Percentiles rank a stretch among this genome's conserved stretches.
Evolutionary conservation across 2,113 vertebrate species (phyloP).

Genomic region (Calidris pugnax): DNA sequence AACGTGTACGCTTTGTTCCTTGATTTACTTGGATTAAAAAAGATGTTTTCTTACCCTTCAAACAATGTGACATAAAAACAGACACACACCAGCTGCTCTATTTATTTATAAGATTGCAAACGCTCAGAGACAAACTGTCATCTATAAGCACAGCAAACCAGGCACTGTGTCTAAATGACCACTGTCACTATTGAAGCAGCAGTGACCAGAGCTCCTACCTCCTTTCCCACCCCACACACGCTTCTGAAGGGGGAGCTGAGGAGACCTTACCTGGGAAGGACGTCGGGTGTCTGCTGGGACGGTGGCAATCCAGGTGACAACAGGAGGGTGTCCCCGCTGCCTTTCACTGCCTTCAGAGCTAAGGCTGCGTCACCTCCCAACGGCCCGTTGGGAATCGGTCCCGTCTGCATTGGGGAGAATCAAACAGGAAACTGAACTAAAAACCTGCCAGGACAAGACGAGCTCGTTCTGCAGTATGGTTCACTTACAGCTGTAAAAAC

Average conservation of each 20-base stretch:
- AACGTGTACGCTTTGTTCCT: background rate
- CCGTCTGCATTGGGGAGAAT: conserved; percentile 71
- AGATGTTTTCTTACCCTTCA: background rate
- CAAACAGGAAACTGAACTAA: background rate
- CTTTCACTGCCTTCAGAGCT: conserved; percentile 66
- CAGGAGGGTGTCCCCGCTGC: conserved; percentile 44
- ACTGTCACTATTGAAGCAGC: background rate
- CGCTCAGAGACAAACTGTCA: background rate
- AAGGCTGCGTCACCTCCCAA: conserved; percentile 72
- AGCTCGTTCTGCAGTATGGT: background rate
- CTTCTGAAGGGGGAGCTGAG: background rate
- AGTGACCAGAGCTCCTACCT: background rate
- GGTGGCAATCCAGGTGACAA: conserved; percentile 55
- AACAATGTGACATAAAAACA: background rate
- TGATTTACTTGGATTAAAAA: background rate
- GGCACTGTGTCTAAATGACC: background rate
- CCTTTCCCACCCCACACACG: background rate
- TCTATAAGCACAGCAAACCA: background rate
- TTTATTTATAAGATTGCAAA: background rate
- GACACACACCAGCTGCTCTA: background rate
- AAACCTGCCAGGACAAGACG: background rate
- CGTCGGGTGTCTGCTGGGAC: conserved; percentile 72
- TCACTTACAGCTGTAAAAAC: background rate
- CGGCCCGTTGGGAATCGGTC: conserved; percentile 82
- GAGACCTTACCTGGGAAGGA: conserved; percentile 77